A percentile compares a stretch with the other conserved stretches of the same genome.
Evolutionary conservation across 2,888 invertebrate species (phyloP).

Genomic region (Drosophila tanythrix): DNA sequence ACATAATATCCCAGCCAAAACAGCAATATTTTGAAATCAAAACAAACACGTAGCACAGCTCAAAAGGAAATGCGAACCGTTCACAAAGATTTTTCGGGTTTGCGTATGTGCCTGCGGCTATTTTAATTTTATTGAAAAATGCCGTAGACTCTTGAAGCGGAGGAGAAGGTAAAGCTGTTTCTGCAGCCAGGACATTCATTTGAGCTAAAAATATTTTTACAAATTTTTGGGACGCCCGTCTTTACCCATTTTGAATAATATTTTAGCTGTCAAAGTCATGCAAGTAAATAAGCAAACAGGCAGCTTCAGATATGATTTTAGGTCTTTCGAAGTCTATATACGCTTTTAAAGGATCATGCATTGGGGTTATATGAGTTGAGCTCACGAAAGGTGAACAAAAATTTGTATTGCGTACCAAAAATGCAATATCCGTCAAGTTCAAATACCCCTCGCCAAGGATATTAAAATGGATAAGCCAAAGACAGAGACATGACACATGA

Average conservation of each 20-base stretch:
- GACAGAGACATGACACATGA: slow-evolving; percentile 19
- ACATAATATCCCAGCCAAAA: slow-evolving; percentile 46
- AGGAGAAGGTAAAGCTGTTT: slow-evolving; percentile 10
- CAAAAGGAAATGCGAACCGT: slow-evolving; percentile 17
- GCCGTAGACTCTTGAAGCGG: slow-evolving; percentile 27
- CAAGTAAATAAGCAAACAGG: slow-evolving; percentile 28
- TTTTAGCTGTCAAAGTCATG: slow-evolving; percentile 63
- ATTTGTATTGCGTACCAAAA: background rate
- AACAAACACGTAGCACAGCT: slow-evolving; percentile 57
- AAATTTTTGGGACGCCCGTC: slow-evolving; percentile 17
- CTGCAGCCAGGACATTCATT: slow-evolving; percentile 60
- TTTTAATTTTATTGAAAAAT: slow-evolving; percentile 56
- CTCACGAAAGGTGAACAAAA: background rate
- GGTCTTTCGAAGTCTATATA: background rate
- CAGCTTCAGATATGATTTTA: background rate
- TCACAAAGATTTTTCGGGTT: slow-evolving; percentile 24
- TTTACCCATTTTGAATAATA: slow-evolving; percentile 60
- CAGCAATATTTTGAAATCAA: slow-evolving; percentile 54
- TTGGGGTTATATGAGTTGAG: background rate
- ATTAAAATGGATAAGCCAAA: slow-evolving; percentile 16
- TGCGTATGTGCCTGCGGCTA: slow-evolving; percentile 26
- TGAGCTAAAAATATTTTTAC: slow-evolving; percentile 48
- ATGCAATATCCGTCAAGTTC: slow-evolving; percentile 1
- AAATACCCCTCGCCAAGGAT: background rate
- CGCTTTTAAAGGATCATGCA: background rate